Evolutionary conservation across 2,888 invertebrate genomes (phyloP).

Genomic region (Allygus modestus): DNA sequence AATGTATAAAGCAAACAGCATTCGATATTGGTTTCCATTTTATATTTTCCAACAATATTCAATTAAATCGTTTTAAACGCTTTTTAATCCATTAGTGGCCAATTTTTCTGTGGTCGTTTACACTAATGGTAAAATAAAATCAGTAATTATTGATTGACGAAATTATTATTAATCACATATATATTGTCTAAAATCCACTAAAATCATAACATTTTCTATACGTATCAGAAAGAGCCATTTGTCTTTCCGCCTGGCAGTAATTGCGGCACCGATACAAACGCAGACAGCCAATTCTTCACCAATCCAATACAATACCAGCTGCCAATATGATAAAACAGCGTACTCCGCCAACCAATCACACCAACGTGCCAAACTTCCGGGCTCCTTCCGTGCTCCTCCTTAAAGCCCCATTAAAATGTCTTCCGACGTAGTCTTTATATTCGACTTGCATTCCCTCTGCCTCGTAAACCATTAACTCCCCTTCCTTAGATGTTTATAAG

Average conservation of each 20-base stretch:
- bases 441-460: too few species aligned
- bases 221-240: not conserved
- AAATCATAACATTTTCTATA: not conserved
- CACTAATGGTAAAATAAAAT: too few species aligned
- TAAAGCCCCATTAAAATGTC: too few species aligned
- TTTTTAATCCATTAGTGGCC: not conserved
- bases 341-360: not conserved
- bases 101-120: too few species aligned
- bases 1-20: too few species aligned
- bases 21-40: too few species aligned
- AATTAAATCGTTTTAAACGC: not conserved
- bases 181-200: not conserved
- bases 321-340: not conserved
- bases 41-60: not conserved
- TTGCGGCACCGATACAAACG: not conserved
- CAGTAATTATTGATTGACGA: too few species aligned
- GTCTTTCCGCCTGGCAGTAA: constrained; percentile 1
- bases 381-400: too few species aligned
- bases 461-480: too few species aligned
- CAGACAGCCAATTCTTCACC: constrained; percentile 24
- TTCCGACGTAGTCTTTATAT: too few species aligned
- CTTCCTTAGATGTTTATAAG: too few species aligned
- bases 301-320: constrained; percentile 1
- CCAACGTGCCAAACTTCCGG: not conserved
- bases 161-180: not conserved